Conservation (phyloP, 2,797 vertebrate genomes). For the Triplophysa bombifrons region DNA sequence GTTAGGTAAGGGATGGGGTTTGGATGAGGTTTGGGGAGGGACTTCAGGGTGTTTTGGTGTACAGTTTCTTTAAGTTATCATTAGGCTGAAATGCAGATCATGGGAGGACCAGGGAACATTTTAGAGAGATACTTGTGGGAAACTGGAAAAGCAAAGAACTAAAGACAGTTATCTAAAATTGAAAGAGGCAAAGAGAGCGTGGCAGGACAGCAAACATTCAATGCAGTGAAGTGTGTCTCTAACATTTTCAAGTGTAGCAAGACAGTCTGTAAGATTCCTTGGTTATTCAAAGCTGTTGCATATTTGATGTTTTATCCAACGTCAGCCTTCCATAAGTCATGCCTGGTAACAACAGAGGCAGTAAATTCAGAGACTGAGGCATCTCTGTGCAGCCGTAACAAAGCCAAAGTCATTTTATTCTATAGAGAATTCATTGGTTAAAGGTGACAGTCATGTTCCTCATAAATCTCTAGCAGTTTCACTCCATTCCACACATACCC, state of each 20-base stretch:
- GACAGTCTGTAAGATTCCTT: conserved; percentile 7
- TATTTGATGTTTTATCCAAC: conserved; percentile 21
- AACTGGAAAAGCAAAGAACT: neutral
- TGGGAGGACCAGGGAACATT: neutral
- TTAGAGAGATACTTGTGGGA: too few species aligned
- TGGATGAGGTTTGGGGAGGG: too few species aligned
- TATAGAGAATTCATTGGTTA: conserved; percentile 23
- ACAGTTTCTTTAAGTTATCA: too few species aligned
- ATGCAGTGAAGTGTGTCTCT: conserved; percentile 16
- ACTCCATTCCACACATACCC: conserved; percentile 36
- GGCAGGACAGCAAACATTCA: conserved; percentile 1
- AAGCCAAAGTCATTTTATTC: conserved; percentile 33
- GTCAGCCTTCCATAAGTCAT: conserved; percentile 21
- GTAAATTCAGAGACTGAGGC: conserved; percentile 10
- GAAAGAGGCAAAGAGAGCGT: neutral
- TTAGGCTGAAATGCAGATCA: neutral
- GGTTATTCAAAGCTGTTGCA: conserved; percentile 4
- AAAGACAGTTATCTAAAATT: neutral
- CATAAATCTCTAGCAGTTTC: conserved; percentile 20
- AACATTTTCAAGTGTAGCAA: conserved; percentile 3
- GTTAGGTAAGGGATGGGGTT: too few species aligned
- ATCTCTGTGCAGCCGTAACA: conserved; percentile 17
- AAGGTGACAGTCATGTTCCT: neutral
- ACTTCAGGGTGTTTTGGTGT: too few species aligned
- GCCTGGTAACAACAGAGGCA: conserved; percentile 13